Conservation (phyloP, 2,888 invertebrate genomes). For the Brachypterus glaber region DNA sequence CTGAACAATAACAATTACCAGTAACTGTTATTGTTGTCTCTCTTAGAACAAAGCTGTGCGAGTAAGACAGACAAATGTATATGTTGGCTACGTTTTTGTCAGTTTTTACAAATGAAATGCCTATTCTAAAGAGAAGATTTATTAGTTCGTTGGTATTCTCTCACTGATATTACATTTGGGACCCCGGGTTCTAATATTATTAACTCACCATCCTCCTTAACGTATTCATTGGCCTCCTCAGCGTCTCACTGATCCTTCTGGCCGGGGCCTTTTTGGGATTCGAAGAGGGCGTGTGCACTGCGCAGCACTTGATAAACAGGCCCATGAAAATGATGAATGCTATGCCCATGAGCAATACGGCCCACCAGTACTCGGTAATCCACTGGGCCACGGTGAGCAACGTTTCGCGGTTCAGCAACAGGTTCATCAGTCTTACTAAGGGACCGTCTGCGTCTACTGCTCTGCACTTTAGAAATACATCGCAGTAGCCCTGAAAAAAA, state of each 20-base stretch:
- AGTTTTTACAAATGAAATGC: too few relatives aligned
- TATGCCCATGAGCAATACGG: slow-evolving; percentile 84
- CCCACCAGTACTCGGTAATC: slow-evolving; percentile 95
- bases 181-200: too few relatives aligned
- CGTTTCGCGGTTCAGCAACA: slow-evolving; percentile 85
- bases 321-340: slow-evolving; percentile 93
- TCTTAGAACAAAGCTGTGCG: too few relatives aligned
- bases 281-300: slow-evolving; percentile 97
- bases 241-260: slow-evolving; percentile 82
- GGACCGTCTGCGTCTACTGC: slow-evolving; percentile 99
- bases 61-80: too few relatives aligned
- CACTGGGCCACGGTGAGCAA: slow-evolving; percentile 81
- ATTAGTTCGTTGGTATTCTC: neutral
- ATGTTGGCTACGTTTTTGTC: too few relatives aligned
- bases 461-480: slow-evolving; percentile 97
- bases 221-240: slow-evolving; percentile 85
- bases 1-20: too few relatives aligned
- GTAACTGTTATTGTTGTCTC: too few relatives aligned
- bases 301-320: slow-evolving; percentile 97
- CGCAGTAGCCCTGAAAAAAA: slow-evolving; percentile 81
- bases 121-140: too few relatives aligned
- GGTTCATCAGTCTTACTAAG: slow-evolving; percentile 88
- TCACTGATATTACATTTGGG: slow-evolving; percentile 5
- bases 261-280: slow-evolving; percentile 97
- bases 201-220: slow-evolving; percentile 69